Evolutionary conservation across 2,888 invertebrate species (phyloP), one percentile per base, ranked within the genome.

Genomic region (Lypha dubia): DNA sequence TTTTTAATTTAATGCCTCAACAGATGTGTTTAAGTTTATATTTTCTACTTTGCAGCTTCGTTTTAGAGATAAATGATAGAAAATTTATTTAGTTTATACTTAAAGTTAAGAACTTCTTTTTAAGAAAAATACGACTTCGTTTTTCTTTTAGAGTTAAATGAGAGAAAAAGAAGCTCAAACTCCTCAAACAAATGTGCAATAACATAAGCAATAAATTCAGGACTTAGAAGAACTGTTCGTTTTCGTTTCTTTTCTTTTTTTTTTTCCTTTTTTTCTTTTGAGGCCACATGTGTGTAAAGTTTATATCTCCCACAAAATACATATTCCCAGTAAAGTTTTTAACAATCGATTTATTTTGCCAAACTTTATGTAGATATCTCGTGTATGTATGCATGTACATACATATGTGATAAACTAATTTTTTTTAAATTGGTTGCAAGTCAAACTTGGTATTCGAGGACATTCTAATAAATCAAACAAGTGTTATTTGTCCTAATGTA

Each of bases 81-180:
- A 81, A n/a, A 76, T 76, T 76, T 85, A 85, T 75, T 74, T 68
- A 32, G 60, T 74, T 80, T 60, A 74, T 51, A 41, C 53, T 71
- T 56, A 17, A 53, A 77, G 70, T 62, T 79, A 79, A 71, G 65
- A 41, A 79, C 24, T 79, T 53, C 20, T 67, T 67, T n/a, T 15
- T 5, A 6, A 60, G 15, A 9, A 6, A 58, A 51, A 22, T 51
- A 38, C 60, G 28, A 51, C 15, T 67, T 11, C 15, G 22, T 32
- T 76, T 44, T 58, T 46, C n/a, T 49, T 67, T 35, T 32, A 38
- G 9, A 32, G 17, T 20, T 49, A 17, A 35, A 15, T 49, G n/a
- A 28, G 8, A 28, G 41, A 58, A 24, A 9, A 24, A 13, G 15
- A n/a, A n/a, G n/a, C n/a, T n/a, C 15, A 63, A 22, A 58, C 17